phyloP scores from a whole-genome alignment of 2,888 invertebrate species.

The Metallyticus violacea region DNA sequence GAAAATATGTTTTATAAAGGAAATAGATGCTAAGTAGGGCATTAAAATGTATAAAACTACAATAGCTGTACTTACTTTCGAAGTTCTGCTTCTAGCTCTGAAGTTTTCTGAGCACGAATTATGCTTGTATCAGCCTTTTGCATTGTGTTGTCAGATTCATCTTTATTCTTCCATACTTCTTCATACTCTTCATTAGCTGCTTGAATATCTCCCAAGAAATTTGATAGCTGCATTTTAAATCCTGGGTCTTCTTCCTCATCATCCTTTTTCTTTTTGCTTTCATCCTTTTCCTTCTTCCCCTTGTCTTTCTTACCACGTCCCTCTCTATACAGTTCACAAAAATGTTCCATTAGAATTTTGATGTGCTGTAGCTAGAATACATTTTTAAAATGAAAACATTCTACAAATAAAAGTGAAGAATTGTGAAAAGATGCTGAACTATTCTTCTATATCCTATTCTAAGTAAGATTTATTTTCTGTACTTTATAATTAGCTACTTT shows the following conservation, averaged over 20 bases:
- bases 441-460: too few relatives aligned
- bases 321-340: too few relatives aligned
- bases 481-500: too few relatives aligned
- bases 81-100: constrained; percentile 79
- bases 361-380: too few relatives aligned
- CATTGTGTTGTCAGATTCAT: constrained; percentile 68
- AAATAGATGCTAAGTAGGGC: not conserved
- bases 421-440: too few relatives aligned
- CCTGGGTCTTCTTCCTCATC: constrained; percentile 64
- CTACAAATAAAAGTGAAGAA: too few relatives aligned
- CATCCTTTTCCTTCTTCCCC: constrained; percentile 72
- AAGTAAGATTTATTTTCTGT: too few relatives aligned
- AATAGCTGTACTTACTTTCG: constrained; percentile 48
- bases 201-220: constrained; percentile 69
- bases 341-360: too few relatives aligned
- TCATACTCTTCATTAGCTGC: constrained; percentile 72
- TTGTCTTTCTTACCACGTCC: constrained; percentile 53
- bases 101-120: constrained; percentile 78
- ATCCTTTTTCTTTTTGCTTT: constrained; percentile 52
- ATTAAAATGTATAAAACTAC: not conserved
- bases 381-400: too few relatives aligned
- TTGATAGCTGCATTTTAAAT: constrained; percentile 67
- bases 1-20: too few relatives aligned
- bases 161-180: constrained; percentile 79
- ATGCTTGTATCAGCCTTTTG: constrained; percentile 79